Evolutionary conservation across 2,888 invertebrate genomes (phyloP).

Genomic region (Zaprionus bogoriensis): DNA sequence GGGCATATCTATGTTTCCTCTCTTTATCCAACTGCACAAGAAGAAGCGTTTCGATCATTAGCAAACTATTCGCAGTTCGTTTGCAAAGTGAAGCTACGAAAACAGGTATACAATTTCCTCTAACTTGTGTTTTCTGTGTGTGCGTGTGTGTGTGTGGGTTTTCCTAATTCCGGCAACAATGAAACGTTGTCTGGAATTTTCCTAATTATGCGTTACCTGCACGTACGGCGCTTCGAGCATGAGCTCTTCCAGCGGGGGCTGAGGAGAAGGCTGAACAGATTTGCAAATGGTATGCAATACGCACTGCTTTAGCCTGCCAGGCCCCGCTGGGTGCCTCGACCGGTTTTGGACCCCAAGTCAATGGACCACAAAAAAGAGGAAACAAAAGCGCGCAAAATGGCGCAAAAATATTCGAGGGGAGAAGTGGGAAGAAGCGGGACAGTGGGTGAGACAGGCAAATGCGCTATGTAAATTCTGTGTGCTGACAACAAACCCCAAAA

Average conservation of each 20-base stretch:
- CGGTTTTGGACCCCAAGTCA: slow-evolving; percentile 28
- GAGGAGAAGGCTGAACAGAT: slow-evolving; percentile 15
- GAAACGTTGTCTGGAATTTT: slow-evolving; percentile 52
- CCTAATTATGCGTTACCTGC: slow-evolving; percentile 73
- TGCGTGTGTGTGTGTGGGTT: slow-evolving; percentile 5
- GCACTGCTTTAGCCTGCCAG: slow-evolving; percentile 9
- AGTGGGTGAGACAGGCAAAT: slow-evolving; percentile 11
- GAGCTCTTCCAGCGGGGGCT: not conserved
- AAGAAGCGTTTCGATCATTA: slow-evolving; percentile 20
- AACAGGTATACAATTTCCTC: slow-evolving; percentile 13
- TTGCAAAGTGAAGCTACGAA: not conserved
- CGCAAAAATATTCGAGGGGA: slow-evolving; percentile 34
- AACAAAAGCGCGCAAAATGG: slow-evolving; percentile 46
- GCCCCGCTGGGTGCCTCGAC: not conserved
- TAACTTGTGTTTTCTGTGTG: not conserved
- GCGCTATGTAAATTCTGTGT: slow-evolving; percentile 47
- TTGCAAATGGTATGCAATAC: slow-evolving; percentile 39
- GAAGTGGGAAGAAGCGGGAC: not conserved
- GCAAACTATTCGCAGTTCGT: slow-evolving; percentile 16
- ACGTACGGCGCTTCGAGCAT: slow-evolving; percentile 39
- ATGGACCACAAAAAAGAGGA: slow-evolving; percentile 57
- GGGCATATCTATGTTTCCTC: too few species aligned
- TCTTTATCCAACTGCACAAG: too few species aligned
- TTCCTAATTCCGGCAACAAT: slow-evolving; percentile 43
- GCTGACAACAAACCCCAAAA: slow-evolving; percentile 15